Evolutionary conservation across 2,888 invertebrate genomes (phyloP).

Genomic region (Tipula vernalis): DNA sequence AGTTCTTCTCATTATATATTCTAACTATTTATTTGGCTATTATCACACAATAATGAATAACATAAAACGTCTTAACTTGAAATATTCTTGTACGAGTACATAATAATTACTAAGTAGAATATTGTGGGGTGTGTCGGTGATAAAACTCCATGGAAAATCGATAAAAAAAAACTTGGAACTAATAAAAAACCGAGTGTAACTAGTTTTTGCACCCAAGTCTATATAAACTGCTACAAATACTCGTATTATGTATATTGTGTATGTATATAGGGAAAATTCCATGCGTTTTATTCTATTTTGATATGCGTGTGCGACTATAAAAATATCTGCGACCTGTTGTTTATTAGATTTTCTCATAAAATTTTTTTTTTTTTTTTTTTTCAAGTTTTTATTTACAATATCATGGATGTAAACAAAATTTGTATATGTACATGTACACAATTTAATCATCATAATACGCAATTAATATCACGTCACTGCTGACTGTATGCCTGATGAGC

Average conservation of each 20-base stretch:
- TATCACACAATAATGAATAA: too few relatives aligned
- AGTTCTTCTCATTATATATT: too few relatives aligned
- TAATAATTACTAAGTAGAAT: neutral
- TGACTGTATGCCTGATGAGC: neutral
- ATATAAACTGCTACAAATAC: neutral
- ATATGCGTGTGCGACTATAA: neutral
- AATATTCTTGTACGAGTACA: neutral
- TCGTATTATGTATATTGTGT: neutral
- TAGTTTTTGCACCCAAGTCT: neutral
- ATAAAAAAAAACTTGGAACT: neutral
- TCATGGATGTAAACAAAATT: neutral
- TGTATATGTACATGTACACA: neutral
- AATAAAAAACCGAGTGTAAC: neutral
- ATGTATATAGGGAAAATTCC: neutral
- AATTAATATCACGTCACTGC: neutral
- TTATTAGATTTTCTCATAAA: neutral
- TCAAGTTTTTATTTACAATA: neutral
- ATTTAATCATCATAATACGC: neutral
- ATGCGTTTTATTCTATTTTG: neutral
- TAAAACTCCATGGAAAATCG: neutral
- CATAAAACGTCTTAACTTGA: neutral
- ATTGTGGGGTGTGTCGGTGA: neutral
- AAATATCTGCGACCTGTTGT: neutral
- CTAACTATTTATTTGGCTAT: too few relatives aligned
- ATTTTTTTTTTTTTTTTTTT: too few relatives aligned